Conservation (phyloP, 2,888 invertebrate genomes). For the Machimus rusticus region DNA sequence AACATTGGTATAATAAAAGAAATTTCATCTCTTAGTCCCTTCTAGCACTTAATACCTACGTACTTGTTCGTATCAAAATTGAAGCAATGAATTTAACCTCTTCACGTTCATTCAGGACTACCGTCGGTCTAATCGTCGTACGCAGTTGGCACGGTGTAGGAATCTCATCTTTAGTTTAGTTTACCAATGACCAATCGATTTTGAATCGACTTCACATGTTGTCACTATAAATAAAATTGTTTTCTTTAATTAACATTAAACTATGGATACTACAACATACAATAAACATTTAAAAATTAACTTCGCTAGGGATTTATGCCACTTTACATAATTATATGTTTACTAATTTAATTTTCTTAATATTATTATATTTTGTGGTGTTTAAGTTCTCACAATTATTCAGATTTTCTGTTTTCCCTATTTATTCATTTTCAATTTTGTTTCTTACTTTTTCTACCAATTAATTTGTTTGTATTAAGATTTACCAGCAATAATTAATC, state of each 20-base stretch:
- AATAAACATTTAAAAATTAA: conserved; percentile 26
- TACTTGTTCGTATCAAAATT: neutral
- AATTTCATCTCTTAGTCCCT: neutral
- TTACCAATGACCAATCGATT: neutral
- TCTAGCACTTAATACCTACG: neutral
- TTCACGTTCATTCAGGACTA: neutral
- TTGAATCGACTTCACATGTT: neutral
- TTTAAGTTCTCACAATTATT: conserved; percentile 8
- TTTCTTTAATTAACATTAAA: neutral
- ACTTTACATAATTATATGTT: neutral
- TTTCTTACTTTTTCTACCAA: neutral
- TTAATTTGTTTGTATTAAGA: neutral
- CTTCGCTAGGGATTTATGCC: neutral
- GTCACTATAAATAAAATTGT: neutral
- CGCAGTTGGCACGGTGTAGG: neutral
- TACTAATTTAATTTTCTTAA: neutral
- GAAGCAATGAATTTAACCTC: neutral
- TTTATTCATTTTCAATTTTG: neutral
- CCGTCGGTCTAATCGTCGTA: neutral
- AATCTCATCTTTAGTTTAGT: neutral
- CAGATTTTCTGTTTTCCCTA: neutral
- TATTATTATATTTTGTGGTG: conserved; percentile 12
- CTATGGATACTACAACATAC: conserved; percentile 16
- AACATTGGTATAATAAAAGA: neutral
- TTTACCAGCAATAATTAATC: neutral